These are phyloP conservation scores for Hypomecis punctinalis DNA, from an alignment of 2,888 invertebrate genomes.

Conservation along the genomic window DNA sequence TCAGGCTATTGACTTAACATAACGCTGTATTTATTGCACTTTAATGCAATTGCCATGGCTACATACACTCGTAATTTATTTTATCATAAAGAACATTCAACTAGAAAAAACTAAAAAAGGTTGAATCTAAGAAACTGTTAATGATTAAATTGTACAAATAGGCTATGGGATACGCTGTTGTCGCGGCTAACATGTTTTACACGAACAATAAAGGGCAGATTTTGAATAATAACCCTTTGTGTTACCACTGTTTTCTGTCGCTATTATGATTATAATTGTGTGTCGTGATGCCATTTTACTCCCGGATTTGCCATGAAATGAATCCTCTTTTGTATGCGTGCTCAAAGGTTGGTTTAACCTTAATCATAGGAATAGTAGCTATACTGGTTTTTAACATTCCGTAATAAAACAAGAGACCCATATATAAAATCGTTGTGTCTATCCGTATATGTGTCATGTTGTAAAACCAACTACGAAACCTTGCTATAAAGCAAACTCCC, in stretches of 20 bases:
- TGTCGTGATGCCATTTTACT: slow-evolving; percentile 51
- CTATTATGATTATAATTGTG: slow-evolving; percentile 65
- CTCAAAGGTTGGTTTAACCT: slow-evolving; percentile 16
- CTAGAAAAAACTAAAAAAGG: neutral
- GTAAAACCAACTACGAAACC: no score
- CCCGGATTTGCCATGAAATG: slow-evolving; percentile 37
- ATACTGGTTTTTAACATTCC: no score
- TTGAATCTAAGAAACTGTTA: slow-evolving; percentile 14
- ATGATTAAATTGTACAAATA: slow-evolving; percentile 24
- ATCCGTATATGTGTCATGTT: no score
- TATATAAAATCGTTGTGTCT: no score
- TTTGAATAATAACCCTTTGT: slow-evolving; percentile 78
- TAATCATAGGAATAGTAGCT: slow-evolving; percentile 10
- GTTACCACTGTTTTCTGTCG: slow-evolving; percentile 63
- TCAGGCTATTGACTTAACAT: no score
- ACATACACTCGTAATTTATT: no score
- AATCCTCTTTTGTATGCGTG: slow-evolving; percentile 26
- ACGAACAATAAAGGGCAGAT: slow-evolving; percentile 77
- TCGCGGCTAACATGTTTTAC: slow-evolving; percentile 77
- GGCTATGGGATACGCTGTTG: slow-evolving; percentile 64
- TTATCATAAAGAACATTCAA: no score
- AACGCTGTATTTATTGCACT: no score
- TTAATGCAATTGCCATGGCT: no score
- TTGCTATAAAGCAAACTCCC: no score
- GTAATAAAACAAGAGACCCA: no score